phyloP scores from a whole-genome alignment of 2,888 invertebrate genomes.

The Teleogryllus oceanicus region DNA sequence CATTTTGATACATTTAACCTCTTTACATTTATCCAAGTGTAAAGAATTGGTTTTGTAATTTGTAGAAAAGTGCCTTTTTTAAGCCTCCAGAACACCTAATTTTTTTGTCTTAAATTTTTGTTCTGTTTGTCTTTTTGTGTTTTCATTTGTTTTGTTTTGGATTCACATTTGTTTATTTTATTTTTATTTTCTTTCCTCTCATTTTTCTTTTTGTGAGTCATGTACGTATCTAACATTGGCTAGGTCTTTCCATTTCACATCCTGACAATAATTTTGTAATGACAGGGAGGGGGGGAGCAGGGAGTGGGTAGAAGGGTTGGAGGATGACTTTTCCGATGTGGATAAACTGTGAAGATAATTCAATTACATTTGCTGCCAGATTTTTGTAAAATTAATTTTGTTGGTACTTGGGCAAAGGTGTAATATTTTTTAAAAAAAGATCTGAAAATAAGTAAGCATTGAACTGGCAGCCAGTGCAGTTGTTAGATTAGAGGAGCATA shows the following conservation, averaged over 20 bases:
- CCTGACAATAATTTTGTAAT: conserved; percentile 35
- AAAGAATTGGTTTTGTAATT: conserved; percentile 33
- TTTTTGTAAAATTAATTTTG: not conserved
- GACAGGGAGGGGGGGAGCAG: not conserved
- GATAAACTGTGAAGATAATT: not conserved
- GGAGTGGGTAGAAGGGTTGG: conserved; percentile 25
- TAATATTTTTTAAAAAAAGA: not conserved
- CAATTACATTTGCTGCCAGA: not conserved
- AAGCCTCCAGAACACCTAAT: conserved; percentile 10
- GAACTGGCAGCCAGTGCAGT: not conserved
- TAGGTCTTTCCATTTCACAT: conserved; percentile 26
- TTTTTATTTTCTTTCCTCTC: not conserved
- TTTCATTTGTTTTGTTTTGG: conserved; percentile 25
- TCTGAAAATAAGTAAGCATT: not conserved
- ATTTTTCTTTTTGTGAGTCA: not conserved
- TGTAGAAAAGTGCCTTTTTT: conserved; percentile 35
- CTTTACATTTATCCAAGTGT: conserved; percentile 28
- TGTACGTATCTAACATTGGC: conserved; percentile 19
- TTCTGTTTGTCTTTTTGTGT: conserved; percentile 12
- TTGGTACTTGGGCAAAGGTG: not conserved
- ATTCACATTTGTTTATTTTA: conserved; percentile 1
- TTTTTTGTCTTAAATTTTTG: not conserved
- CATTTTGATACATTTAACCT: conserved; percentile 30
- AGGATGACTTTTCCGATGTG: conserved; percentile 18
- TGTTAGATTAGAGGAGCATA: not conserved